Evolutionary conservation across 1,140 invertebrate species (phyloP), one percentile per base, ranked within the genome.

Genomic region (Coenobita brevimanus): DNA sequence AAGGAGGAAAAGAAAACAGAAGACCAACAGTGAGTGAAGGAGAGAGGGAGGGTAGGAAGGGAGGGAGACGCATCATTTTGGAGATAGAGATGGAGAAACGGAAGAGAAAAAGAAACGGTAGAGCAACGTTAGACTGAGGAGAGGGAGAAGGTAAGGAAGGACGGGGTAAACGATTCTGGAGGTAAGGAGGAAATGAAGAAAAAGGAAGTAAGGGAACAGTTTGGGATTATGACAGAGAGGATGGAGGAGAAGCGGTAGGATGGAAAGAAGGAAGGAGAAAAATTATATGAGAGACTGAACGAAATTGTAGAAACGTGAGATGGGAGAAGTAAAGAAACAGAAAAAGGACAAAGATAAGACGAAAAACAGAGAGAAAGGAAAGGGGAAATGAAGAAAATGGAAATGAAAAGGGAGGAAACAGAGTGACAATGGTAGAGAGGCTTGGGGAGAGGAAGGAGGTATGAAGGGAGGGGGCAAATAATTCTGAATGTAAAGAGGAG

Each of bases 11-110:
- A n/a, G n/a, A n/a, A n/a, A n/a, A n/a, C n/a, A n/a, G n/a, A n/a
- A n/a, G n/a, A n/a, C n/a, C n/a, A n/a, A n/a, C n/a, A n/a, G n/a
- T n/a, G n/a, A n/a, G n/a, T n/a, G n/a, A n/a, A n/a, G n/a, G n/a
- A n/a, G n/a, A n/a, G n/a, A n/a, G n/a, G n/a, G n/a, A n/a, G n/a
- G n/a, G n/a, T n/a, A n/a, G n/a, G n/a, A n/a, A n/a, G n/a, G n/a
- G n/a, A n/a, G n/a, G n/a, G n/a, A n/a, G n/a, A n/a, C n/a, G n/a
- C n/a, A n/a, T n/a, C n/a, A n/a, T n/a, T n/a, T n/a, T n/a, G n/a
- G 67, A 36, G 27, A 33, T 33, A 75, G 71, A 75, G 17, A 75
- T 10, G 43, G 71, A 75, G 71, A 75, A 38, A 75, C 33, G 43
- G 71, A 41, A 38, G 24, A 21, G n/a, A 38, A 75, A 38, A 75